Conservation (phyloP, 2,113 vertebrate genomes). For the Halcyon senegalensis region DNA sequence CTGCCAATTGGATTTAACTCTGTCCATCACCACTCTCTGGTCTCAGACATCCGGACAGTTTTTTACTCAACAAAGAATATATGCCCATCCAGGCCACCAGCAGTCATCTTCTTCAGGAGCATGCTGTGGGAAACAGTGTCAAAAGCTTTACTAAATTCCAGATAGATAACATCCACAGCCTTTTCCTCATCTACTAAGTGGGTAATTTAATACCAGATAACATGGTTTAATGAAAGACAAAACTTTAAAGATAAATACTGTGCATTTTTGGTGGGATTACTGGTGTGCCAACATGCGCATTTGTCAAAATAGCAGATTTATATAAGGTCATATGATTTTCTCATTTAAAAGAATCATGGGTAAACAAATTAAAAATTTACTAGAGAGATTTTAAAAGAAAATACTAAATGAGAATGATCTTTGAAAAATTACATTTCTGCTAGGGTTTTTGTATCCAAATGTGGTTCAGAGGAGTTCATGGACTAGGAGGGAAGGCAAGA, state of each 20-base stretch:
- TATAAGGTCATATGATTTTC: not conserved
- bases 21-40: too few relatives aligned
- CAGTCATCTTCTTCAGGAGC: too few relatives aligned
- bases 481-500: not conserved
- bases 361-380: not conserved
- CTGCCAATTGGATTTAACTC: too few relatives aligned
- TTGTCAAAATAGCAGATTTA: not conserved
- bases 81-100: too few relatives aligned
- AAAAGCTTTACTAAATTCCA: not conserved
- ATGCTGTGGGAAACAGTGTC: not conserved
- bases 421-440: not conserved
- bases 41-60: too few relatives aligned
- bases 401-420: not conserved
- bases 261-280: not conserved
- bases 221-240: not conserved
- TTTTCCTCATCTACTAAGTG: not conserved
- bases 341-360: not conserved
- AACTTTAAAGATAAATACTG: not conserved
- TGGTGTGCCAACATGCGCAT: not conserved
- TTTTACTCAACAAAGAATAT: too few relatives aligned
- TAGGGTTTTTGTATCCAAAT: not conserved
- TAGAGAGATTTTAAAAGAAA: not conserved
- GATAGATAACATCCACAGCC: not conserved
- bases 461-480: not conserved
- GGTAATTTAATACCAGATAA: not conserved